Evolutionary conservation across 2,113 vertebrate species (phyloP).

Genomic region (Rousettus leschenaultii): DNA sequence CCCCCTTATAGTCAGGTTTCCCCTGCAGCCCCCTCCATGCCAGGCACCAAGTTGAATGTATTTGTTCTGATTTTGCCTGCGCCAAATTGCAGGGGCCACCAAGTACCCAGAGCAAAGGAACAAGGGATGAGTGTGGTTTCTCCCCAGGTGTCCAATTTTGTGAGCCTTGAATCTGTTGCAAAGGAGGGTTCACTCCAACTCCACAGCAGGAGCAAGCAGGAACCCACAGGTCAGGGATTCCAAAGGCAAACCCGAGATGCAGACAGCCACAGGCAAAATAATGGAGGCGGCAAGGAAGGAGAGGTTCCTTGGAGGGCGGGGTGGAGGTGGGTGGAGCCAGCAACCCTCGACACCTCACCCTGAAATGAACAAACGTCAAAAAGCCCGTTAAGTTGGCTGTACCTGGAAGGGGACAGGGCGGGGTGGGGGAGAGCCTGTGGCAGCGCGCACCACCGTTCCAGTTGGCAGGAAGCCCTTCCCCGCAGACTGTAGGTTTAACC

Average conservation of each 20-base stretch:
- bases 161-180: neutral
- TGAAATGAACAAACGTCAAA: slow-evolving; percentile 58
- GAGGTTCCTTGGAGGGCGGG: neutral
- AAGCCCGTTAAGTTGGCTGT: slow-evolving; percentile 53
- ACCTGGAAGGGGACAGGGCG: slow-evolving; percentile 60
- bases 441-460: slow-evolving; percentile 71
- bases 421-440: slow-evolving; percentile 62
- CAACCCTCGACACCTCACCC: neutral
- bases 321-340: neutral
- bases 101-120: neutral
- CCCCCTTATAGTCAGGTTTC: neutral
- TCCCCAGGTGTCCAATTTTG: neutral
- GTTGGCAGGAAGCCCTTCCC: slow-evolving; percentile 81
- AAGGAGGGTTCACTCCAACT: neutral
- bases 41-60: neutral
- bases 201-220: neutral
- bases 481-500: slow-evolving; percentile 84
- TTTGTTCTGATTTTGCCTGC: neutral
- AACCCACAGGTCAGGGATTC: neutral
- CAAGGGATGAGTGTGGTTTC: neutral
- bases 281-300: neutral
- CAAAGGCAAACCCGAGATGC: neutral
- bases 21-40: neutral
- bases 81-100: neutral
- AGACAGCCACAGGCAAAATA: neutral